A percentile compares a stretch with the other conserved stretches of the same genome.
Conservation (phyloP, 1,140 invertebrate species). For the Polyergus mexicanus region DNA sequence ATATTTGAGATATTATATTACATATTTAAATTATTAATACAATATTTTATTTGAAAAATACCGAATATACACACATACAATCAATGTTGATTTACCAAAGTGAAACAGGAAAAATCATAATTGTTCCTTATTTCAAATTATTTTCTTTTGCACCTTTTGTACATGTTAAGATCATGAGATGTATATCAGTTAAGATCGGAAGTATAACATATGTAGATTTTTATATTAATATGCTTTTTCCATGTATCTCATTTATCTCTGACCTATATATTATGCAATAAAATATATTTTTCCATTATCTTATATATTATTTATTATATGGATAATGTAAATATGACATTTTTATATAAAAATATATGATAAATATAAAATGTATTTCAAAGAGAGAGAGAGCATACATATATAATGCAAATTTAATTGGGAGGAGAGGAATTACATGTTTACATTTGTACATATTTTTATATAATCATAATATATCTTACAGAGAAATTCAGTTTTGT, state of each 20-base stretch:
- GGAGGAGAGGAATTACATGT: not conserved
- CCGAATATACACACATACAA: conserved; percentile 15
- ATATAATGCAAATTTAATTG: too few relatives aligned
- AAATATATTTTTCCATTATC: conserved; percentile 43
- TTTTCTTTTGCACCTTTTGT: not conserved
- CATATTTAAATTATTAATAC: conserved; percentile 5
- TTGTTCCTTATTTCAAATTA: not conserved
- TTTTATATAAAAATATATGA: conserved; percentile 4
- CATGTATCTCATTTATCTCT: not conserved
- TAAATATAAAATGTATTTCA: conserved; percentile 29
- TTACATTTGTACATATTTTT: conserved; percentile 29
- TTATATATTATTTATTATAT: conserved; percentile 28
- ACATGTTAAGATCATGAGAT: not conserved
- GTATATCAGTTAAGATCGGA: too few relatives aligned
- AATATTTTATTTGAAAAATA: not conserved
- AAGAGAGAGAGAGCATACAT: not conserved
- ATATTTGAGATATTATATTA: too few relatives aligned
- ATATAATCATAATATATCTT: not conserved
- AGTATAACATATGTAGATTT: not conserved
- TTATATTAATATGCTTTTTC: not conserved
- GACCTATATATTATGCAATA: not conserved
- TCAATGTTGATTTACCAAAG: not conserved
- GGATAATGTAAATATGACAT: not conserved
- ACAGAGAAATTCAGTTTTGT: not conserved
- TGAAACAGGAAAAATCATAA: not conserved